phyloP scores from a whole-genome alignment of 1,140 invertebrate species.

The Diprion similis region DNA sequence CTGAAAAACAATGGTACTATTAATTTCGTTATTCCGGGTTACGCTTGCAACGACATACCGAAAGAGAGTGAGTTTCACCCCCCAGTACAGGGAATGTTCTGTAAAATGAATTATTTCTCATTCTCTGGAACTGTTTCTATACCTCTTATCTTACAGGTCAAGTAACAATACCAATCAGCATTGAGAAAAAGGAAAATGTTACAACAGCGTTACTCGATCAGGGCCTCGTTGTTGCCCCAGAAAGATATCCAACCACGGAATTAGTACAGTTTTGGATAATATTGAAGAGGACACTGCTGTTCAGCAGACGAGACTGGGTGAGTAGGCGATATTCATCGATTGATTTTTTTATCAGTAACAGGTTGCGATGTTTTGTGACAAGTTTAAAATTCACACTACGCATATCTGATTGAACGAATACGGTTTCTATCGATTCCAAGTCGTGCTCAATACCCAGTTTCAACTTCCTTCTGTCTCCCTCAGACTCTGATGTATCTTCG shows the following conservation, averaged over 20 bases:
- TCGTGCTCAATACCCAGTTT: background rate
- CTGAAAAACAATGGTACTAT: conserved; percentile 48
- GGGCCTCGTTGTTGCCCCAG: conserved; percentile 63
- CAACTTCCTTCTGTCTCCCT: conserved; percentile 42
- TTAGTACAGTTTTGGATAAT: conserved; percentile 82
- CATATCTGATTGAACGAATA: background rate
- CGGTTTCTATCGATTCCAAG: background rate
- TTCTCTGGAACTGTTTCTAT: conserved; percentile 23
- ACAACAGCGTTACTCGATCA: conserved; percentile 72
- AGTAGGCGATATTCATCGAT: conserved; percentile 31
- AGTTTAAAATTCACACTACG: too few relatives aligned
- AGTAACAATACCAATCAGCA: conserved; percentile 64
- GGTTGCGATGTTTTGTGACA: too few relatives aligned
- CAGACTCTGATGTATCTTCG: conserved; percentile 95
- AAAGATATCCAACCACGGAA: conserved; percentile 79
- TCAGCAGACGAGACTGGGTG: conserved; percentile 86
- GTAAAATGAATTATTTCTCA: conserved; percentile 13
- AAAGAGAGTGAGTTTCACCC: conserved; percentile 61
- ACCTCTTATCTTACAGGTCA: conserved; percentile 52
- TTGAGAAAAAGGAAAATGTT: conserved; percentile 71
- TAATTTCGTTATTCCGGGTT: conserved; percentile 60
- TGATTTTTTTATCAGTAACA: too few relatives aligned
- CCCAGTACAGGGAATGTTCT: background rate
- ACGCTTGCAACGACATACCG: conserved; percentile 72
- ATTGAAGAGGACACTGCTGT: conserved; percentile 77